Evolutionary conservation across 2,113 vertebrate species (phyloP).

Genomic region (Columbina picui): DNA sequence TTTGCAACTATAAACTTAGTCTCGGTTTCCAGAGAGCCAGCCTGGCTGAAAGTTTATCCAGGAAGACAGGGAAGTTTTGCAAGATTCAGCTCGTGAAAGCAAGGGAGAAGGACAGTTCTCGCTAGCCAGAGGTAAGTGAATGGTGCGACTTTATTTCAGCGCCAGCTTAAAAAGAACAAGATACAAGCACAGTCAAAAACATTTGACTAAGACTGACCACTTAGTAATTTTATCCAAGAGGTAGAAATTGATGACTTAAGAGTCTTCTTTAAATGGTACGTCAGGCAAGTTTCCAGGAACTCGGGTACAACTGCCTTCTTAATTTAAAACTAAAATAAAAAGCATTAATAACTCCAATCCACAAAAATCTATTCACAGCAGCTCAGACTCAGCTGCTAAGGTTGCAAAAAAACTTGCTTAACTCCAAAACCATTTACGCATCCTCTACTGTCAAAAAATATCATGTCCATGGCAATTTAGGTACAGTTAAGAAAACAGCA

Average conservation of each 20-base stretch:
- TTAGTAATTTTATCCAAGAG: not conserved
- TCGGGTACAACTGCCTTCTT: not conserved
- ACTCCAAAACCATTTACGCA: not conserved
- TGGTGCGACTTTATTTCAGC: not conserved
- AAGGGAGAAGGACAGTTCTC: not conserved
- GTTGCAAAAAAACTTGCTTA: too few relatives aligned
- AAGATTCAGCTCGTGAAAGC: not conserved
- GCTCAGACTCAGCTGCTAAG: too few relatives aligned
- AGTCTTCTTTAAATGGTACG: not conserved
- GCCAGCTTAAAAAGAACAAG: not conserved
- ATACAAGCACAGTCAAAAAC: not conserved
- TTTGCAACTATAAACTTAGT: not conserved
- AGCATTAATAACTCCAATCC: not conserved
- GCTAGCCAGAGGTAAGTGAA: not conserved
- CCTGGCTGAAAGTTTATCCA: not conserved
- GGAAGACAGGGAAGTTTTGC: not conserved
- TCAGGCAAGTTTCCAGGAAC: slow-evolving; percentile 11
- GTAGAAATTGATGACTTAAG: not conserved
- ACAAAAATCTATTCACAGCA: not conserved
- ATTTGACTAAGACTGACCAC: not conserved
- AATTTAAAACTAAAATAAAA: slow-evolving; percentile 6
- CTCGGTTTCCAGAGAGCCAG: not conserved
- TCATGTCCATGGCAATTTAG: not conserved
- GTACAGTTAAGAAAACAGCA: not conserved
- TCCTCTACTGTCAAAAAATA: not conserved